Evolutionary conservation across 2,113 vertebrate genomes (phyloP), one percentile per base, ranked within the genome.

Genomic region (Leptocoma aspasia): DNA sequence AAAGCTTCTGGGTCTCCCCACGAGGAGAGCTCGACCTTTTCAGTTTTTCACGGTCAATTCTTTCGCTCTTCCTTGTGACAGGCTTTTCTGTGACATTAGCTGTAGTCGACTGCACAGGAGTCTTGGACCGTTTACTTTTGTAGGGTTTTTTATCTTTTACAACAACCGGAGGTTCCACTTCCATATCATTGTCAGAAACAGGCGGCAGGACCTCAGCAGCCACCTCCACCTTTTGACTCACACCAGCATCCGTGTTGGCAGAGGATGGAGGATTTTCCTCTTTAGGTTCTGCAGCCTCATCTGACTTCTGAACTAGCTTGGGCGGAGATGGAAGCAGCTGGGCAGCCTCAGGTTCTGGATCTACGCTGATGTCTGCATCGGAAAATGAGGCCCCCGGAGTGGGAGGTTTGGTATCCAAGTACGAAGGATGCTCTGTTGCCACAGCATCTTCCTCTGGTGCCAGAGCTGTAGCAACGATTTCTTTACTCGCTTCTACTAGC

Each of bases 41-140:
- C 9, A 99, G 98, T 78, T 99, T 99, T 77, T 99, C 99, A 65
- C 97, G 98, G 96, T 99, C 99, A 93, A 99, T 99, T 50, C 99
- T 97, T 96, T 99, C 99, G 4, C 99, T 99, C 95, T 99, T 99
- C 71, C 99, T 98, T 0, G 98, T 99, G 92, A 98, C 98, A 0
- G 99, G 99, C 94, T 99, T 99, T 95, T 99, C 99, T 5, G 78
- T 57, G 5, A 97, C 49, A 5, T 82, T 96, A 39, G 95, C 90
- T 15, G 95, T 86, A 47, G 98, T 82, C 0, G 98, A 84, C 26
- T 98, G 98, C 20, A 98, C 92, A 0, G 98, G 95, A 14, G 98
- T 97, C 97, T 99, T 99, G 76, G 98, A 97, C 28, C 99, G 99
- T 95, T 99, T 99, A 87, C 94, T 99, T 95, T 99, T 99, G 52